These are phyloP conservation scores for Hemaris fuciformis DNA, from an alignment of 2,888 invertebrate genomes.

Conservation along the genomic window DNA sequence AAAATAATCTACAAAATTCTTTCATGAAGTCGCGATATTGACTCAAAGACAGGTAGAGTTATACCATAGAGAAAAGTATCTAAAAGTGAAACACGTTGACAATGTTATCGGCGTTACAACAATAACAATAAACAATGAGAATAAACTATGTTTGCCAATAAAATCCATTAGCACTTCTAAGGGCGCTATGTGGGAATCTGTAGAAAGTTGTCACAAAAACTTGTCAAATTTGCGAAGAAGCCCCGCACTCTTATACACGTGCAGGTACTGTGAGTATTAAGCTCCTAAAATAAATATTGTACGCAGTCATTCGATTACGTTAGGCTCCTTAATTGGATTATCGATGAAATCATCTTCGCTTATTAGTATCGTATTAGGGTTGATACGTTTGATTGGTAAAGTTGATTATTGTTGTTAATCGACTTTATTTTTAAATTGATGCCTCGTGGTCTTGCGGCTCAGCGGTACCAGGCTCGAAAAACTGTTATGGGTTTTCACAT, in stretches of 20 bases:
- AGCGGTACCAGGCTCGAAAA: too few relatives aligned
- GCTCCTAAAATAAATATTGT: slow-evolving; percentile 28
- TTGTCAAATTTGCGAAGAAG: slow-evolving; percentile 60
- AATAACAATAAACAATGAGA: neutral
- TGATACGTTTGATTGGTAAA: too few relatives aligned
- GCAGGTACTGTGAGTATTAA: slow-evolving; percentile 19
- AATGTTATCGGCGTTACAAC: slow-evolving; percentile 1
- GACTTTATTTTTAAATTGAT: too few relatives aligned
- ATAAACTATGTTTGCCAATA: slow-evolving; percentile 36
- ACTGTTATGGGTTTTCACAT: too few relatives aligned
- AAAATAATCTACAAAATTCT: too few relatives aligned
- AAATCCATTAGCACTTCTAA: slow-evolving; percentile 71
- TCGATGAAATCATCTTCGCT: neutral
- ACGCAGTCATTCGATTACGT: neutral
- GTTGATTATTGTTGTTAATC: too few relatives aligned
- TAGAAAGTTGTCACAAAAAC: slow-evolving; percentile 73
- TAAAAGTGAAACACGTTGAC: neutral
- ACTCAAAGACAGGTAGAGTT: too few relatives aligned
- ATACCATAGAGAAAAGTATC: too few relatives aligned
- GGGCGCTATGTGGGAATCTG: slow-evolving; percentile 67
- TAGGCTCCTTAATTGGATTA: neutral
- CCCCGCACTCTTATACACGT: slow-evolving; percentile 32
- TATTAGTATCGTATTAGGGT: neutral
- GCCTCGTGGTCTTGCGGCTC: too few relatives aligned
- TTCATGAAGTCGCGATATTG: too few relatives aligned